Evolutionary conservation across 2,888 invertebrate species (phyloP).

Genomic region (Sesia apiformis): DNA sequence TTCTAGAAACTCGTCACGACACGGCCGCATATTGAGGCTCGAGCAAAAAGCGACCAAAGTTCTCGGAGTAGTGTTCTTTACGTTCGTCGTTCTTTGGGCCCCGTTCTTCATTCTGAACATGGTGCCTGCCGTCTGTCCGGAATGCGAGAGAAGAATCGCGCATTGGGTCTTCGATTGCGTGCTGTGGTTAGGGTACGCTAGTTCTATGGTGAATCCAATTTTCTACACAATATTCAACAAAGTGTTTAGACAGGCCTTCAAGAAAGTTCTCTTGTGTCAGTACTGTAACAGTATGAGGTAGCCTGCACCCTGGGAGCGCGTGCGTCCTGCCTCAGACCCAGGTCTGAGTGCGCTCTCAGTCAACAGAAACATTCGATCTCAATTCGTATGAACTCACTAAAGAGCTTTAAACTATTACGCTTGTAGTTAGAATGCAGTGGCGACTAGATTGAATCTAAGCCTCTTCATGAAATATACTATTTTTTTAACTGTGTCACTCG

Average conservation of each 20-base stretch:
- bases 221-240: conserved; percentile 98
- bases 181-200: conserved; percentile 94
- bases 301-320: conserved; percentile 71
- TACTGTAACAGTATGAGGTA: conserved; percentile 74
- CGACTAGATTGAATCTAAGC: neutral
- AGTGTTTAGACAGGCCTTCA: conserved; percentile 92
- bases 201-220: conserved; percentile 95
- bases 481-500: neutral
- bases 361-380: conserved; percentile 57
- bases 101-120: conserved; percentile 95
- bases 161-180: conserved; percentile 89
- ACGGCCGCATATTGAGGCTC: conserved; percentile 87
- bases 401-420: conserved; percentile 26
- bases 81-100: conserved; percentile 96
- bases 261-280: conserved; percentile 86
- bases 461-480: neutral
- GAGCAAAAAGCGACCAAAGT: conserved; percentile 98
- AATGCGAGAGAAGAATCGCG: conserved; percentile 84
- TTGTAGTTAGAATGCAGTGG: neutral
- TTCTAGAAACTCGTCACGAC: conserved; percentile 86
- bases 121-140: conserved; percentile 86
- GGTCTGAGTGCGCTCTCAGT: conserved; percentile 66
- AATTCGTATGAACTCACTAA: conserved; percentile 46
- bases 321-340: conserved; percentile 59
- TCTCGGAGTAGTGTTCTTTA: conserved; percentile 94